A percentile compares a stretch with the other conserved stretches of the same genome.
Evolutionary conservation across 2,797 vertebrate genomes (phyloP).

Genomic region (Pantherophis alleghaniensis): DNA sequence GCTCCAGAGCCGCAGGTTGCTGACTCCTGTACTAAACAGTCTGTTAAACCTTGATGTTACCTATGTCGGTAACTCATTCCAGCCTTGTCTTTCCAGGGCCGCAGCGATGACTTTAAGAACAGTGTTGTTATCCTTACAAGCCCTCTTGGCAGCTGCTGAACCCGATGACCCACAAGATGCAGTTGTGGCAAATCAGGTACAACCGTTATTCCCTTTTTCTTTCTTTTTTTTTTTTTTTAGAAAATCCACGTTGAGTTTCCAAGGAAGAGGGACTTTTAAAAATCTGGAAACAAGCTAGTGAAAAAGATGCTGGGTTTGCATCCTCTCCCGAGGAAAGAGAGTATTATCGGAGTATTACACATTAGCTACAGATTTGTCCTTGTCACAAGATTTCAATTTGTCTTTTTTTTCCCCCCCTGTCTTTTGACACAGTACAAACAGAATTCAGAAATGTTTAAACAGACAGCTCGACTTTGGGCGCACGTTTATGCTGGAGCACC

Average conservation of each 20-base stretch:
- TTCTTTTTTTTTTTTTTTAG: neutral
- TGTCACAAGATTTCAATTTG: neutral
- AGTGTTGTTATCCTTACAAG: slow-evolving; percentile 97
- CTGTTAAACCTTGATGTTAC: neutral
- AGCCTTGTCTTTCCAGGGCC: slow-evolving; percentile 80
- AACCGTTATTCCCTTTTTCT: neutral
- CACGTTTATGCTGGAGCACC: slow-evolving; percentile 95
- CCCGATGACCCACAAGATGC: slow-evolving; percentile 98
- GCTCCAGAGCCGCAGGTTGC: too few relatives aligned
- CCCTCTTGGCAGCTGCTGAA: slow-evolving; percentile 94
- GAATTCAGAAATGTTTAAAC: slow-evolving; percentile 99
- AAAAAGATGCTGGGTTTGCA: neutral
- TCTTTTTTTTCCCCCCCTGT: neutral
- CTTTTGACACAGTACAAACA: slow-evolving; percentile 88
- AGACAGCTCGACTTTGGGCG: slow-evolving; percentile 96
- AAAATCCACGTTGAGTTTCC: neutral
- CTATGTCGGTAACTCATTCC: slow-evolving; percentile 1
- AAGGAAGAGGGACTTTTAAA: neutral
- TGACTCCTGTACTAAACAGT: neutral
- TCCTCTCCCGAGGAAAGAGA: neutral
- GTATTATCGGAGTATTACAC: neutral
- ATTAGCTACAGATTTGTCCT: neutral
- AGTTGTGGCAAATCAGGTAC: slow-evolving; percentile 98
- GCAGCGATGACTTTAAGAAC: slow-evolving; percentile 98
- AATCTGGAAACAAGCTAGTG: neutral